These are phyloP conservation scores for Dallia pectoralis DNA, from an alignment of 2,797 vertebrate genomes.

Conservation along the genomic window DNA sequence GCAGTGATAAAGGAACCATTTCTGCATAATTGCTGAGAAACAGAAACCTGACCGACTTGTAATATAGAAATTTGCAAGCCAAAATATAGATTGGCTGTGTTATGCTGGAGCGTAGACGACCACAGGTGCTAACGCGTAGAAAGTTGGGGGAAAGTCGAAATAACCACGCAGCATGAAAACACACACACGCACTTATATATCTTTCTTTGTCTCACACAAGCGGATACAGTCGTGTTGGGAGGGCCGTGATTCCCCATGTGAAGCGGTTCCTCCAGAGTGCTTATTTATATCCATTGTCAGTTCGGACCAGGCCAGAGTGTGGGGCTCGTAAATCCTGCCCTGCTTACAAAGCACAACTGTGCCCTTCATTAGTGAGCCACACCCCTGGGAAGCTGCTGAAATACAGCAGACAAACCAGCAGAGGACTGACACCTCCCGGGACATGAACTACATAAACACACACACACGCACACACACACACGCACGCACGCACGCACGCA, in stretches of 20 bases:
- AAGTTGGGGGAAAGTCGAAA: background rate
- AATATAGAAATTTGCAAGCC: background rate
- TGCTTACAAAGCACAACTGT: constrained; percentile 70
- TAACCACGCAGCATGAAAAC: background rate
- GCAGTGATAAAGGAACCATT: constrained; percentile 14
- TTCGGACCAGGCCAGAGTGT: constrained; percentile 50
- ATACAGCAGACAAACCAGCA: background rate
- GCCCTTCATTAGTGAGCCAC: constrained; percentile 62
- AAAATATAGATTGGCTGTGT: background rate
- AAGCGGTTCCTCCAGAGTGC: constrained; percentile 42
- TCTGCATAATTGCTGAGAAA: constrained; percentile 5
- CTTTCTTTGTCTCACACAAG: background rate
- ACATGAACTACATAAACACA: background rate
- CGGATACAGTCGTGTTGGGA: constrained; percentile 24
- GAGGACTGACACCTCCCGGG: constrained; percentile 21
- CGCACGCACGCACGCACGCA: background rate
- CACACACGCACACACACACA: background rate
- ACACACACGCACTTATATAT: background rate
- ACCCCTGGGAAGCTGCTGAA: constrained; percentile 34
- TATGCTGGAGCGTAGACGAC: background rate
- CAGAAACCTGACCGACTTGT: constrained; percentile 1
- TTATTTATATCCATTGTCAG: constrained; percentile 68
- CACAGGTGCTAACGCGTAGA: background rate
- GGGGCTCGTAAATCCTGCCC: constrained; percentile 64
- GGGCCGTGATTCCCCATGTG: constrained; percentile 40